These are phyloP conservation scores for Ips nitidus DNA, from an alignment of 1,140 invertebrate genomes.

Conservation along the genomic window DNA sequence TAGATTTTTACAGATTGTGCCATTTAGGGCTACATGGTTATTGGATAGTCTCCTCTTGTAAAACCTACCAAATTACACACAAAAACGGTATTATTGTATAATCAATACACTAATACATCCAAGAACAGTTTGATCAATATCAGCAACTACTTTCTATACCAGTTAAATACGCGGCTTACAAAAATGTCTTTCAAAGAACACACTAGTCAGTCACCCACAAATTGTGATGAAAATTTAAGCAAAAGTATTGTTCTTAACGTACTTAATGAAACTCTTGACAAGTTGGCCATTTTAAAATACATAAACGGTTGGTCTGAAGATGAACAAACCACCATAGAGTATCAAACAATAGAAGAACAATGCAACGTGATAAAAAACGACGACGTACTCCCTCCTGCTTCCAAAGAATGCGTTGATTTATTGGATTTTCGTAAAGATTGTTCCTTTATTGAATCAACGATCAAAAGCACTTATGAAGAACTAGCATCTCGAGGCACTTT, in stretches of 20 bases:
- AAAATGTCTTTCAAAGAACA: too few species aligned
- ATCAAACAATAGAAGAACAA: slow-evolving; percentile 30
- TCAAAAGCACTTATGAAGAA: slow-evolving; percentile 29
- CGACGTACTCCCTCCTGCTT: slow-evolving; percentile 3
- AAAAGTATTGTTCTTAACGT: slow-evolving; percentile 11
- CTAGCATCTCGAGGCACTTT: slow-evolving; percentile 22
- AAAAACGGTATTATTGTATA: too few species aligned
- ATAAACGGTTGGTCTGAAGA: slow-evolving; percentile 24
- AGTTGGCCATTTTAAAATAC: slow-evolving; percentile 30
- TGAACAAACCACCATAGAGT: slow-evolving; percentile 21
- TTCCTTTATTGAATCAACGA: slow-evolving; percentile 26
- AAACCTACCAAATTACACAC: too few species aligned
- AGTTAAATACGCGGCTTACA: too few species aligned
- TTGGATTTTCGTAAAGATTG: slow-evolving; percentile 30
- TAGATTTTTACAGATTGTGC: too few species aligned
- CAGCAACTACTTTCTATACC: too few species aligned
- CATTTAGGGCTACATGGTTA: too few species aligned
- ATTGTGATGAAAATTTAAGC: too few species aligned
- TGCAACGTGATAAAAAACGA: slow-evolving; percentile 12
- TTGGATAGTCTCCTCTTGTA: too few species aligned
- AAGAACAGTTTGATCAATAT: too few species aligned
- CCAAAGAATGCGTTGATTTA: slow-evolving; percentile 21
- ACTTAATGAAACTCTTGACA: slow-evolving; percentile 31
- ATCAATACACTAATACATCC: too few species aligned
- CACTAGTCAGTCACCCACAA: too few species aligned